phyloP scores from a whole-genome alignment of 1,140 invertebrate genomes.

The Brachionus angularis region DNA sequence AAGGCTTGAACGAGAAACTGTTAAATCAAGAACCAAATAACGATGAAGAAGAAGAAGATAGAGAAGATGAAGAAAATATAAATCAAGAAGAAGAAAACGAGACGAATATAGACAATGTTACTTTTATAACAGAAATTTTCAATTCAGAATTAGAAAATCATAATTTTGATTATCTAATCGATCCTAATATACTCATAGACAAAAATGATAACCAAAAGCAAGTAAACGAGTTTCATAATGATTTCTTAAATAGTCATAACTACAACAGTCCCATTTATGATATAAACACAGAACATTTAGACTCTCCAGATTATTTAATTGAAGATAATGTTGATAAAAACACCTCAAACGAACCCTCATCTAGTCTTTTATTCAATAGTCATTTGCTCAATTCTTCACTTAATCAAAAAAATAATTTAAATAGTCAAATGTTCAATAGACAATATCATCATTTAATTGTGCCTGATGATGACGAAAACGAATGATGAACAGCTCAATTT shows the following conservation, averaged over 20 bases:
- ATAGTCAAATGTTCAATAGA: no score
- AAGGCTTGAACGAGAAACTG: no score
- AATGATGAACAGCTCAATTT: no score
- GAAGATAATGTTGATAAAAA: no score
- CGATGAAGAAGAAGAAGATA: no score
- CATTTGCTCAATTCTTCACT: neutral
- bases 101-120: neutral
- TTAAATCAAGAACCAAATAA: no score
- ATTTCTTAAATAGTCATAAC: no score
- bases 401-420: no score
- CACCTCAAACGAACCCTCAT: neutral
- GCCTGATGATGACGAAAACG: constrained; percentile 10
- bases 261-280: no score
- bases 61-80: neutral
- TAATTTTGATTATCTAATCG: constrained; percentile 6
- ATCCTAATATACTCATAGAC: constrained; percentile 1
- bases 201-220: neutral
- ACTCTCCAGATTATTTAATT: no score
- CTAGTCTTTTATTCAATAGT: neutral
- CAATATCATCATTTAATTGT: constrained; percentile 12
- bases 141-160: neutral
- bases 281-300: no score
- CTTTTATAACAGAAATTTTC: constrained; percentile 34
- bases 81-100: constrained; percentile 6
- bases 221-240: no score